Evolutionary conservation across 2,797 vertebrate genomes (phyloP), one percentile per base, ranked within the genome.

Genomic region (Poeciliopsis turneri): DNA sequence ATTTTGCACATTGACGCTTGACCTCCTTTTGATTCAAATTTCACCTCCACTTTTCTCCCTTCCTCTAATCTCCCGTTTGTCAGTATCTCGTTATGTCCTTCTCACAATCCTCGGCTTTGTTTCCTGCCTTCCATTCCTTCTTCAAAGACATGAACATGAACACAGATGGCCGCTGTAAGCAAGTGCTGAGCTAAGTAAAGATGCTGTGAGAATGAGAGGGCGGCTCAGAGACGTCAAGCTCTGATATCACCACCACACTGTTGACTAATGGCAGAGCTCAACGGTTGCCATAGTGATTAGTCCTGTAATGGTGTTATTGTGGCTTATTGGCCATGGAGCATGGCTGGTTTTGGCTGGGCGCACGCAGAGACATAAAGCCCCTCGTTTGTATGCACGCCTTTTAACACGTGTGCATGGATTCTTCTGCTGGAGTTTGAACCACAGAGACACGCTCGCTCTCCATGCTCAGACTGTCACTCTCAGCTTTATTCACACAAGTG

Each of bases 211-310:
- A 93, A 88, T 90, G 79, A 90, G 91, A 90, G 90, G 88, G 92
- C 85, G 89, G 92, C 90, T 86, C 78, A 84, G 86, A 90, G 87
- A 93, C 89, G 87, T 92, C 93, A 92, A 84, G 84, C 90, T 88
- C 92, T 92, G 91, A 93, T 92, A 90, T 92, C 89, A 93, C 93
- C 84, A 75, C 85, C 85, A 86, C 92, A 75, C 86, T 87, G 88
- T 92, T 94, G 92, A 93, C 92, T 94, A 93, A 93, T 91, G 90
- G 86, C 75, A 91, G 91, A 90, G 90, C 90, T 92, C 76, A 69
- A 77, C 7, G 68, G 93, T 95, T 94, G 89, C 92, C 90, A 95
- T 95, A 87, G 92, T 8, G 77, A 95, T 93, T 92, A 92, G 89
- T 75, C 85, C 82, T 90, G 84, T 88, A 91, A 93, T 87, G 82